A percentile compares a stretch with the other conserved stretches of the same genome.
These are phyloP conservation scores for Otolemur crassicaudatus DNA, from an alignment of 2,797 vertebrate species.

Conservation along the genomic window DNA sequence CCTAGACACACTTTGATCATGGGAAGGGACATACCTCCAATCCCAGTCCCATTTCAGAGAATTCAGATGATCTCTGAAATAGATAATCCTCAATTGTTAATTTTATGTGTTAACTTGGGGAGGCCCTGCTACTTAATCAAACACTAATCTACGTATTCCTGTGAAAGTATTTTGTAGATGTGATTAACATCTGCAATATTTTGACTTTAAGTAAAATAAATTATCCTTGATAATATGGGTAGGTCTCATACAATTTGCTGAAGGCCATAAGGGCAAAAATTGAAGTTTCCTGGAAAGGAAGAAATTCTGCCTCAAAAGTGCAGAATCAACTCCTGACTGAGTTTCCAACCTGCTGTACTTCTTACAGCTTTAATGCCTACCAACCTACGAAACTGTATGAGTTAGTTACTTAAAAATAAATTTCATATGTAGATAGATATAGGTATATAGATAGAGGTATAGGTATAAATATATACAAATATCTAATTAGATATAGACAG, in stretches of 20 bases:
- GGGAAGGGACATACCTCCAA: not conserved
- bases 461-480: not conserved
- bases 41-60: not conserved
- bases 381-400: not conserved
- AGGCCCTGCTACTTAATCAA: not conserved
- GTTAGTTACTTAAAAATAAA: conserved; percentile 11
- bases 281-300: conserved; percentile 3
- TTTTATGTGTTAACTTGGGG: not conserved
- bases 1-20: not conserved
- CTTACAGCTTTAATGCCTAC: not conserved
- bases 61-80: not conserved
- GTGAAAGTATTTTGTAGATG: not conserved
- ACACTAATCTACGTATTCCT: not conserved
- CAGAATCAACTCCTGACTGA: not conserved
- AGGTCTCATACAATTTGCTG: not conserved
- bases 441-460: not conserved
- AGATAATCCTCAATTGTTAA: not conserved
- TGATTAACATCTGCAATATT: not conserved
- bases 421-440: not conserved
- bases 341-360: not conserved
- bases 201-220: conserved; percentile 1
- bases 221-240: not conserved
- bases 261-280: not conserved
- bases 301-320: not conserved
- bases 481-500: not conserved